phyloP scores from a whole-genome alignment of 2,113 vertebrate genomes.

The Lasiurus cinereus region DNA sequence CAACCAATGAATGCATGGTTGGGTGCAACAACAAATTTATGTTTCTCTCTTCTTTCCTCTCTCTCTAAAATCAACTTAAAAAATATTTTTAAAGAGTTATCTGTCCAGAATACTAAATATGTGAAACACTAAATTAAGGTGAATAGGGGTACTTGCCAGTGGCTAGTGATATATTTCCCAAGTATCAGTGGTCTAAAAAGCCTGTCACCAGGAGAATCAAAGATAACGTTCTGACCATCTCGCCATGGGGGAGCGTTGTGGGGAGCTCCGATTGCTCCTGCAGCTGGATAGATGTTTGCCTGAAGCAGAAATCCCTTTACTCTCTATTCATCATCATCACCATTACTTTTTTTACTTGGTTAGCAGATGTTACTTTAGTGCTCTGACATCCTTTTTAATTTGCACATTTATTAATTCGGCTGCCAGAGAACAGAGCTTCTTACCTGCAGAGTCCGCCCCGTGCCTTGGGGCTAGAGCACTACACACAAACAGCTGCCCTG shows the following conservation, averaged over 20 bases:
- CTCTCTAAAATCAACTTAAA: neutral
- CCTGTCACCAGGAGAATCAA: constrained; percentile 41
- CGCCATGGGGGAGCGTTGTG: constrained; percentile 45
- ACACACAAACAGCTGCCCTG: constrained; percentile 44
- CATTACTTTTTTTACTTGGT: constrained; percentile 85
- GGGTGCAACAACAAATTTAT: neutral
- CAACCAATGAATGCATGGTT: neutral
- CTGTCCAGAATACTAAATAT: neutral
- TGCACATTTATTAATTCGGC: constrained; percentile 88
- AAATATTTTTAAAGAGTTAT: neutral
- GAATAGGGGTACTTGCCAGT: neutral
- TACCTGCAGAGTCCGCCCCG: constrained; percentile 63
- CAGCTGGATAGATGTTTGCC: constrained; percentile 84
- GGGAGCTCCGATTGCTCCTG: constrained; percentile 66
- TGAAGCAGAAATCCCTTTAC: constrained; percentile 84
- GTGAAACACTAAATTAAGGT: neutral
- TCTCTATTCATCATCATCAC: constrained; percentile 86
- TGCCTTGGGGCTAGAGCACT: neutral
- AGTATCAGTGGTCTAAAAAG: neutral
- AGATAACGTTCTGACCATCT: constrained; percentile 69
- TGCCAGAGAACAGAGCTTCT: constrained; percentile 76
- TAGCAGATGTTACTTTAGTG: constrained; percentile 89
- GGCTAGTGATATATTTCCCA: neutral
- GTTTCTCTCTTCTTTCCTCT: neutral
- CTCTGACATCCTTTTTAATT: constrained; percentile 87